Evolutionary conservation across 2,888 invertebrate genomes (phyloP).

Genomic region (Pandemis corylana): DNA sequence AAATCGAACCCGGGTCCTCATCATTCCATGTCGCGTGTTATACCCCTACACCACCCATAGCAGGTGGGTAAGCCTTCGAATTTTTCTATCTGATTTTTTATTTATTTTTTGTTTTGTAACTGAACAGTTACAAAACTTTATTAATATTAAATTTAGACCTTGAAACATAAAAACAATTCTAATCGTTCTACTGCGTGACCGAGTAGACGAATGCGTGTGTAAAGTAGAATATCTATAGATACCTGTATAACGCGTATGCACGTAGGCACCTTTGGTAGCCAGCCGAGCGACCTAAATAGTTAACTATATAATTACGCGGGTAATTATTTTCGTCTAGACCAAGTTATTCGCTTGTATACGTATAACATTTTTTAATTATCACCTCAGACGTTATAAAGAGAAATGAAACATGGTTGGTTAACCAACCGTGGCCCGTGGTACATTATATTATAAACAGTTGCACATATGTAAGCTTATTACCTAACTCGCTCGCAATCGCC

Average conservation of each 20-base stretch:
- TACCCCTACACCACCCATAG: no score
- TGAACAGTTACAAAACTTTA: background rate
- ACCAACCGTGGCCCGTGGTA: background rate
- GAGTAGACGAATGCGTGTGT: slow-evolving; percentile 17
- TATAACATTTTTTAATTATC: background rate
- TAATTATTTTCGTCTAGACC: slow-evolving; percentile 32
- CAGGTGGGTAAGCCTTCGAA: no score
- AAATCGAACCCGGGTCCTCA: no score
- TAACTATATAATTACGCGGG: background rate
- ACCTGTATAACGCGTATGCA: background rate
- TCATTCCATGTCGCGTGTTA: no score
- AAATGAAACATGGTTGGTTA: background rate
- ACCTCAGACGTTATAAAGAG: background rate
- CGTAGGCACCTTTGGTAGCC: background rate
- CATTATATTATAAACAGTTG: background rate
- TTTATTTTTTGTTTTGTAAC: no score
- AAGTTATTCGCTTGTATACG: background rate
- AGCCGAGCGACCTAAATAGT: slow-evolving; percentile 16
- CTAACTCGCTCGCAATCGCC: no score
- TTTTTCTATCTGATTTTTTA: no score
- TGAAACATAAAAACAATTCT: slow-evolving; percentile 12
- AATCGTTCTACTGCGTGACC: slow-evolving; percentile 20
- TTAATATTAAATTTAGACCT: slow-evolving; percentile 10
- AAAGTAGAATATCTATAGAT: background rate
- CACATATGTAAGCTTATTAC: no score